Base-by-base conservation (phyloP, 2,888 invertebrate genomes). In the Bedellia somnulentella region DNA sequence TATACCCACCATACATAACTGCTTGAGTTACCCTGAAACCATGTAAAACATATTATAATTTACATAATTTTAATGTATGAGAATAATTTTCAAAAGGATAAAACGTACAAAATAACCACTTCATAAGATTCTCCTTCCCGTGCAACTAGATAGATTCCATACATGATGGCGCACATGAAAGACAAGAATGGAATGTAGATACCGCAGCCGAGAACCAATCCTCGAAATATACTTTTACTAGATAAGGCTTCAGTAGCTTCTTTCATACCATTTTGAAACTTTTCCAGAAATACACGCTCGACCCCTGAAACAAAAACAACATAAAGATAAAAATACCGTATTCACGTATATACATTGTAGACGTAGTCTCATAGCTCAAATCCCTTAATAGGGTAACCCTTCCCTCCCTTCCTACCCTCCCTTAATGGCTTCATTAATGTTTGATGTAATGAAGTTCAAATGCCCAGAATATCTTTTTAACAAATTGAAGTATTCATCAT, bases 1-100 rank as follows among this genome's bases (percentile, higher is more conserved):
- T 87, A 78, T 86, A 87, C 0, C 87, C 85, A 4, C 88, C 88
- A 38, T 87, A 86, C 55, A 89, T 85, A 2, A 88, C 58, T 1
- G 87, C 84, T 54, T 89, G 87, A 5, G 84, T 85, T 1, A 88
- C 85, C 40, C 85, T 86, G 38, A 8, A 49, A 43, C 27, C 10
- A 32, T 29, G 15, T 12, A 27, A 9, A 9, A n/a, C 15, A 12
- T 11, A n/a, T 9, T 27, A 18, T 15, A 22, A 24, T 13, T n/a
- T n/a, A n/a, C n/a, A n/a, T n/a, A n/a, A n/a, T n/a, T n/a, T n/a
- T n/a, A n/a, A n/a, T n/a, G n/a, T n/a, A n/a, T n/a, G 11, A 6
- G 18, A 11, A 22, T 23, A 10, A 31, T 30, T 12, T 3, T 12
- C 23, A 11, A 26, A 5, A 6, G 27, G 27, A 30, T 22, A 26